A percentile compares a stretch with the other conserved stretches of the same genome.
These are phyloP conservation scores for Sapajus apella DNA, from an alignment of 2,113 vertebrate species.

Conservation along the genomic window DNA sequence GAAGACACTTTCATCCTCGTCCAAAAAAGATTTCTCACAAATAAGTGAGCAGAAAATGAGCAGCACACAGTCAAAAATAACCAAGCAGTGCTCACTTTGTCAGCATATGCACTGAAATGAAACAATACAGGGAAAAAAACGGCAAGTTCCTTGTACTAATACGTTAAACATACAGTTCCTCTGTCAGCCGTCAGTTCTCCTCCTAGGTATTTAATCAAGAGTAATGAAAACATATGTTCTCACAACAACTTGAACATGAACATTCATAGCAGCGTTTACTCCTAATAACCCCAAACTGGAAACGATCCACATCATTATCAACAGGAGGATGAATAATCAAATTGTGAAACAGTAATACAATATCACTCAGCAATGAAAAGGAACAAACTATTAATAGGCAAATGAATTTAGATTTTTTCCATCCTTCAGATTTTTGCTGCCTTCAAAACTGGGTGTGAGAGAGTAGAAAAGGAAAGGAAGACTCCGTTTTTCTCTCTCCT, in stretches of 20 bases:
- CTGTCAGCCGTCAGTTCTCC: background rate
- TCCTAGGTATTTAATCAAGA: background rate
- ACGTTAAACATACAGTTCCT: background rate
- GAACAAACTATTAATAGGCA: background rate
- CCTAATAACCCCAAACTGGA: background rate
- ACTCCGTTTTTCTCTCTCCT: background rate
- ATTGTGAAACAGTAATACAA: background rate
- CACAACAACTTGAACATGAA: background rate
- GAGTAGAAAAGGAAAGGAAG: background rate
- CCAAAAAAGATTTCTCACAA: background rate
- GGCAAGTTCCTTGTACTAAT: background rate
- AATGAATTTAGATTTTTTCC: background rate
- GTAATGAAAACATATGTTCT: background rate
- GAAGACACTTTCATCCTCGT: background rate
- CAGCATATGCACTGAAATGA: background rate
- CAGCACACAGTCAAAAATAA: slow-evolving; percentile 7
- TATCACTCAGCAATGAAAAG: background rate
- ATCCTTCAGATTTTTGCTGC: background rate
- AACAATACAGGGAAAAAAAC: background rate
- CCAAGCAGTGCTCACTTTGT: background rate
- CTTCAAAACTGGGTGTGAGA: background rate
- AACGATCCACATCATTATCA: background rate
- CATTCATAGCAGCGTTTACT: background rate
- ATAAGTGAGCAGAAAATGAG: background rate
- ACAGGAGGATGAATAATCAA: background rate